Base-by-base conservation (phyloP, 1,140 invertebrate genomes). In the Drosophila orosa region DNA sequence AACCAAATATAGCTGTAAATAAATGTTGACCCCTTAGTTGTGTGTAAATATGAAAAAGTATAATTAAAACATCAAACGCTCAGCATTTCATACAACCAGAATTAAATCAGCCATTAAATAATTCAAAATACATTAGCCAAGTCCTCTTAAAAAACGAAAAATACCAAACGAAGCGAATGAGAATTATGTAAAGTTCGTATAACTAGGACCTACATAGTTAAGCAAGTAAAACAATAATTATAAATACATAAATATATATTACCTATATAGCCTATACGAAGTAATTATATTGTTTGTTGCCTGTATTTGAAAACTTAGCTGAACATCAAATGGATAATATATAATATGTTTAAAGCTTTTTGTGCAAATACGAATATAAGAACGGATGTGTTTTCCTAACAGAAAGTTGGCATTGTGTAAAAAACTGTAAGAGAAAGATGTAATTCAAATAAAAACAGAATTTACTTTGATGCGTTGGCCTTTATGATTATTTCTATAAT, bases 251-350 rank as follows among this genome's bases (percentile, higher is more conserved):
- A 5, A 44, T 10, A 31, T 29, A 39, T 9, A 47, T 25, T 5
- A 25, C 17, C 5, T 50, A 48, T 62, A 62, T 62, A 55, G 50
- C 50, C 47, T 29, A 40, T 75, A 74, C 50, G 42, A 73, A 63
- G 40, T 75, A 72, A 81, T 67, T 81, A 55, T 72, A 76, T 75
- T 83, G 79, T 89, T 89, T 80, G 83, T 87, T 87, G 84, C 79
- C 76, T 80, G 73, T 80, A 87, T 48, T 67, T 67, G 29, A 69
- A 69, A 68, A 39, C 39, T 63, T 83, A 86, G 75, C 75, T 48
- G 44, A 71, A 77, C 72, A 81, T 75, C 65, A 75, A 86, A 69
- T 57, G 39, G 50, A 58, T 56, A 48, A 75, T 63, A 31, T 62
- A 42, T 29, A 72, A 57, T 50, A 31, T 27, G 52, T 58, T 67